Evolutionary conservation across 2,888 invertebrate genomes (phyloP), one percentile per base, ranked within the genome.

Genomic region (Drosophila stalkeri): DNA sequence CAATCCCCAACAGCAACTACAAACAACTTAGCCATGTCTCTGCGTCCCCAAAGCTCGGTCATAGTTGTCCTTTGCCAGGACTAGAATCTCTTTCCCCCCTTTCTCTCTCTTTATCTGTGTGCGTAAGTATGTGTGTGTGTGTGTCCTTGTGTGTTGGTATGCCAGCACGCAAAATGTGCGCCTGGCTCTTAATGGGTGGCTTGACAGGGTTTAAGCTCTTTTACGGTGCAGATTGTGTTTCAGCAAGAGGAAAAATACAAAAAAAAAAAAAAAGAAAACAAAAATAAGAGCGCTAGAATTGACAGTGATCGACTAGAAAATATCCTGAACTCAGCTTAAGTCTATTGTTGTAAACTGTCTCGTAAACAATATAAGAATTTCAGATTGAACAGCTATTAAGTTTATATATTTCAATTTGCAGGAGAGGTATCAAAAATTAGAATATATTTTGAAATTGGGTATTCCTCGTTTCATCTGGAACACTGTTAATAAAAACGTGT

Each of bases 191-290:
- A 90, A 89, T 91, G 90, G 91, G 85, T 90, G 90, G 90, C 90
- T 81, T 90, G 90, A 87, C 90, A 87, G 85, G 83, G 87, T 85
- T 90, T 85, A 88, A 90, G 90, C 90, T 88, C 90, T 89, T 88
- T 88, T 86, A 90, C 84, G 86, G 89, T 77, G 80, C 87, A 90
- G 87, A 90, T 87, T 87, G 90, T 88, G 86, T 90, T 86, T 83
- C 86, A 81, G 67, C 73, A 72, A 65, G 60, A 80, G 64, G n/a
- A 61, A 61, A 73, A 79, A 77, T 60, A 71, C 54, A 64, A 72
- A 65, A 49, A 62, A 56, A 20, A 35, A 43, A 39, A 46, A 39
- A 56, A 56, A 27, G 27, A 59, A 54, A 27, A 55, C 27, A 44
- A 9, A 44, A 57, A 33, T 33, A 57, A 44, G 20, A 57, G 6